Conservation (phyloP, 1,140 invertebrate species). For the Pristionchus pacificus region DNA sequence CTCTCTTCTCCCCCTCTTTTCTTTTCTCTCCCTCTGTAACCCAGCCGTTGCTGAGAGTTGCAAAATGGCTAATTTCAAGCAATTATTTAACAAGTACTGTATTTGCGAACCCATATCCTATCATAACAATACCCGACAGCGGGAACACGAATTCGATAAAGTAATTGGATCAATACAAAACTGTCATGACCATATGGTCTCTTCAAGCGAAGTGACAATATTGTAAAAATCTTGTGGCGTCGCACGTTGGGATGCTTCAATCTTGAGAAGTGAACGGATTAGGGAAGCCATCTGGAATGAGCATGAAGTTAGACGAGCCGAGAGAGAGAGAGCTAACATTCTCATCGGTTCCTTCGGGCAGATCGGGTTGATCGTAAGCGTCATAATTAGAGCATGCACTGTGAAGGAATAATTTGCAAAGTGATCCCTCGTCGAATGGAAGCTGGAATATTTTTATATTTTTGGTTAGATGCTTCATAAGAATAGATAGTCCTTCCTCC, state of each 20-base stretch:
- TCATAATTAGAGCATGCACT: constrained; percentile 48
- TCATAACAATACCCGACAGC: neutral
- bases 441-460: constrained; percentile 38
- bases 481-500: neutral
- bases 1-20: too few relatives aligned
- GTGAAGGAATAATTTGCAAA: constrained; percentile 54
- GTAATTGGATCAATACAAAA: neutral
- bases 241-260: constrained; percentile 37
- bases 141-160: neutral
- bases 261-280: constrained; percentile 42
- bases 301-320: neutral
- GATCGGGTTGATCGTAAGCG: constrained; percentile 48
- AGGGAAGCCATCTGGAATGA: constrained; percentile 9
- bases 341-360: constrained; percentile 40
- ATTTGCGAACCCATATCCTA: neutral
- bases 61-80: too few relatives aligned
- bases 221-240: constrained; percentile 48
- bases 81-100: too few relatives aligned
- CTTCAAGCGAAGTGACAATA: constrained; percentile 2
- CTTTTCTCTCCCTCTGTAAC: too few relatives aligned
- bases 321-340: constrained; percentile 10
- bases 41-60: too few relatives aligned
- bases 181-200: neutral
- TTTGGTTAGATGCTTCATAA: neutral
- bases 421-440: constrained; percentile 46